Evolutionary conservation across 2,888 invertebrate genomes (phyloP), one percentile per base, ranked within the genome.

Genomic region (Embidobia sp.): DNA sequence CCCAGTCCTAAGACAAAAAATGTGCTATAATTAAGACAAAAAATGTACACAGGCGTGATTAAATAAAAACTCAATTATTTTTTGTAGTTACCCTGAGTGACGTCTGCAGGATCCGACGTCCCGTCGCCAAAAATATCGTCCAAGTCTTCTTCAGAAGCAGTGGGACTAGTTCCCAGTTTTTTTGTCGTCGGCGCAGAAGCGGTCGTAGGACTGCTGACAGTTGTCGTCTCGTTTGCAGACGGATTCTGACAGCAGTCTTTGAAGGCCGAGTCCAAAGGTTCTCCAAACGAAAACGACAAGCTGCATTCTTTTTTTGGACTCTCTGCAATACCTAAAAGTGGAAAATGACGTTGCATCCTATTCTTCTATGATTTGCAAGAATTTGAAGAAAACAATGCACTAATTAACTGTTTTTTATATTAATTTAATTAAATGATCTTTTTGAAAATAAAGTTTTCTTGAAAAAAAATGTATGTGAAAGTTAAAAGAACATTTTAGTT

Each of bases 191-290:
- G 27, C 11, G 55, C 26, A 8, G 53, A 29, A 22, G 57, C 72
- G 2, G 77, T 78, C 16, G 59, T 53, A 0, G 29, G 53, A 15
- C 31, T 44, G 4, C n/a, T 49, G 26, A 6, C 19, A 11, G 29
- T 11, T 3, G 69, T 75, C 8, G 78, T 83, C 5, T 83, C 82
- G 1, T 82, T 86, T 0, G 84, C 79, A 5, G 84, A 76, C 2
- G 88, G 86, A 79, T 91, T 90, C 61, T 90, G 86, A 81, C 94
- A 94, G 81, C 94, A 95, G 72, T 91, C 90, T 40, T 90, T 87
- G 82, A 92, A 93, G 0, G 93, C 92, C 48, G 92, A 91, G 75
- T 93, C 93, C 90, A 92, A 92, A 3, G 92, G 91, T 48, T 89
- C 86, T 1, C 92, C 92, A 63, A 93, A 90, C n/a, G 90, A 90